These are phyloP conservation scores for Paragorgia papillata DNA, from an alignment of 92 coral and sea anemone species.

Conservation along the genomic window DNA sequence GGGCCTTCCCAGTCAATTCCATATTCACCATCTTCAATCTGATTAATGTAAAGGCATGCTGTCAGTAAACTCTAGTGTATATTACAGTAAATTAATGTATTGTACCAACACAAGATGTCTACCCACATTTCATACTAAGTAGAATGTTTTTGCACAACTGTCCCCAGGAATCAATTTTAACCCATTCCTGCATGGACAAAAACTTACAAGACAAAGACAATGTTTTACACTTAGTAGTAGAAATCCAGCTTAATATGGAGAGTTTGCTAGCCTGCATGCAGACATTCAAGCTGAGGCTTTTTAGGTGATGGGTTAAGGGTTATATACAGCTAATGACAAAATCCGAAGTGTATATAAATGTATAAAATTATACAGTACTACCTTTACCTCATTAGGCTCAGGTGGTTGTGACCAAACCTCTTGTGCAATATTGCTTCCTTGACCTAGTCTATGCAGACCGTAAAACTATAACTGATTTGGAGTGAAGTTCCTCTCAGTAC, in stretches of 20 bases:
- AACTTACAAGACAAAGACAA: no score
- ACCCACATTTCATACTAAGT: no score
- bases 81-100: not conserved
- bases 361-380: not conserved
- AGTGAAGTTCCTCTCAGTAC: conserved; percentile 55
- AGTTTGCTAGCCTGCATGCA: no score
- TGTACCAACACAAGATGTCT: not conserved
- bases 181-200: no score
- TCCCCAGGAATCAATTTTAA: no score
- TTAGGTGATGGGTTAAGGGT: no score
- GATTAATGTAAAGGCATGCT: not conserved
- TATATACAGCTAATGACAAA: no score
- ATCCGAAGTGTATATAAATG: no score
- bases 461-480: conserved; percentile 54
- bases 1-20: conserved; percentile 11
- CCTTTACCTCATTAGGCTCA: not conserved
- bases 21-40: not conserved
- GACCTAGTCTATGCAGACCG: conserved; percentile 20
- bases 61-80: not conserved
- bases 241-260: no score
- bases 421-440: conserved; percentile 1
- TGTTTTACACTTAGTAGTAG: no score
- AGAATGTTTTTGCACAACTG: no score
- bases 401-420: not conserved
- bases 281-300: no score